Evolutionary conservation across 1,140 invertebrate genomes (phyloP).

Genomic region (Meloidogyne hapla): DNA sequence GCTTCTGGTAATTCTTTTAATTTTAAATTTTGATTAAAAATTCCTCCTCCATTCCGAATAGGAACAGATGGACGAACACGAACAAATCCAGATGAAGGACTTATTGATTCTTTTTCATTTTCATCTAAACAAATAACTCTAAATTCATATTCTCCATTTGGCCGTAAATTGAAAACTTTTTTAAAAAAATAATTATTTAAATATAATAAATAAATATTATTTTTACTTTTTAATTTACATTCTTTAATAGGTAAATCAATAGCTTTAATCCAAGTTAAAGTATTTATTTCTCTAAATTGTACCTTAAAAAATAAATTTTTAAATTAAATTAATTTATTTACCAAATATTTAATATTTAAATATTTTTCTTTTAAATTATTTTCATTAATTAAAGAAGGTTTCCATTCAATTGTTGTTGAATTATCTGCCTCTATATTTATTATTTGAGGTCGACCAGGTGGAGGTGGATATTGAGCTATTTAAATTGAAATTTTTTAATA

Average conservation of each 20-base stretch:
- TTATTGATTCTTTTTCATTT: slow-evolving; percentile 55
- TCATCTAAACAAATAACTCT: slow-evolving; percentile 54
- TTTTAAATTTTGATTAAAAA: not conserved
- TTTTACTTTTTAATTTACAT: slow-evolving; percentile 5
- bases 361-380: not conserved
- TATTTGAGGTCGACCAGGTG: slow-evolving; percentile 48
- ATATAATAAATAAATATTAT: not conserved
- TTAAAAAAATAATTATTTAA: not conserved
- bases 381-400: slow-evolving; percentile 27
- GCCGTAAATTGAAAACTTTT: slow-evolving; percentile 57
- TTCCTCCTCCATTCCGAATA: slow-evolving; percentile 21
- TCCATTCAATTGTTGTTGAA: slow-evolving; percentile 54
- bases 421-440: slow-evolving; percentile 55
- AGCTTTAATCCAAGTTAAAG: slow-evolving; percentile 21
- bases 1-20: slow-evolving; percentile 23
- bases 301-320: slow-evolving; percentile 13
- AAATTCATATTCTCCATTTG: slow-evolving; percentile 63
- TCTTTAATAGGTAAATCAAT: slow-evolving; percentile 30
- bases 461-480: slow-evolving; percentile 19
- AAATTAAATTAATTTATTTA: not conserved
- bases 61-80: slow-evolving; percentile 51
- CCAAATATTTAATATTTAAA: not conserved
- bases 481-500: too few species aligned
- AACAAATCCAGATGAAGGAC: slow-evolving; percentile 54
- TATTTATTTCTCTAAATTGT: slow-evolving; percentile 22